Evolutionary conservation across 2,797 vertebrate genomes (phyloP).

Genomic region (Valencia hispanica): DNA sequence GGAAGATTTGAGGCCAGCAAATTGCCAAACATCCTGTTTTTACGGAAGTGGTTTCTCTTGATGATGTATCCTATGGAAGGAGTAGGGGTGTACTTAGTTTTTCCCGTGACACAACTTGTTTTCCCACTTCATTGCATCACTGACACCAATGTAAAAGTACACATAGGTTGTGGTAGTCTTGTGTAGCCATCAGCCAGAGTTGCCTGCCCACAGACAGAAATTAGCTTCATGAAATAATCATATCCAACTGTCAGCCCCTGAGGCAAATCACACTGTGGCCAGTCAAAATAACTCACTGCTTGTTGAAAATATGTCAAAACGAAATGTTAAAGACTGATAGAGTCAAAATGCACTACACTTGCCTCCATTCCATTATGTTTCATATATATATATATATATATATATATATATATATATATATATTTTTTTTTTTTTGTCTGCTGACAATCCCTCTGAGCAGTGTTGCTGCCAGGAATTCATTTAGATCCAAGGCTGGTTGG

Average conservation of each 20-base stretch:
- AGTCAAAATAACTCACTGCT: constrained; percentile 9
- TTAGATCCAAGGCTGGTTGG: constrained; percentile 1
- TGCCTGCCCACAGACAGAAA: constrained; percentile 3
- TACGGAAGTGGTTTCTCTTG: neutral
- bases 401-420: constrained; percentile 5
- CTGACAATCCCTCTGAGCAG: neutral
- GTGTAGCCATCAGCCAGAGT: constrained; percentile 8
- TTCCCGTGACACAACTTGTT: neutral
- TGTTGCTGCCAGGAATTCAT: constrained; percentile 5
- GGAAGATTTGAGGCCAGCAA: neutral
- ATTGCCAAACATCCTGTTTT: neutral
- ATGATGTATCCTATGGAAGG: neutral
- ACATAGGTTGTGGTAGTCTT: neutral
- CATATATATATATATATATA: constrained; percentile 3
- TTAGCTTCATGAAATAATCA: constrained; percentile 12
- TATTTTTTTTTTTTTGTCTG: neutral
- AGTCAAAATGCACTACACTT: neutral
- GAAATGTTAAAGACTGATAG: neutral
- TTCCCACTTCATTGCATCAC: neutral
- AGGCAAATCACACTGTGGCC: constrained; percentile 2
- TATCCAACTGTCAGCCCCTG: constrained; percentile 5
- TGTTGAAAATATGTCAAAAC: constrained; percentile 8
- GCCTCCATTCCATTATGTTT: neutral
- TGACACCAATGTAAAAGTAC: neutral
- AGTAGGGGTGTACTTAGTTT: neutral